These are phyloP conservation scores for Tachina lurida DNA, from an alignment of 2,888 invertebrate genomes.

Conservation along the genomic window DNA sequence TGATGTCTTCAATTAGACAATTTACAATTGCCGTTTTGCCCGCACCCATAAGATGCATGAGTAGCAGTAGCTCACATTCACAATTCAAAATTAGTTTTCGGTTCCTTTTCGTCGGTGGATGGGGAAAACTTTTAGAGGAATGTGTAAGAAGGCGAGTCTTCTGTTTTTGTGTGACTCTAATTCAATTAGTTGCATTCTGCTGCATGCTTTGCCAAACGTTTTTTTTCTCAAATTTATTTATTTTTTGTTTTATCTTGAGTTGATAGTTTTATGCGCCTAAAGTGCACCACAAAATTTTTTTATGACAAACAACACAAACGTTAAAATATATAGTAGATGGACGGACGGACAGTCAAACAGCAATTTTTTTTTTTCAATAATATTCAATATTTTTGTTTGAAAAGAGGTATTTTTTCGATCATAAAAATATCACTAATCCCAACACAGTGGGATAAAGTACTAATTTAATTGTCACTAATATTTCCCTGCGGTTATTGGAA, in stretches of 20 bases:
- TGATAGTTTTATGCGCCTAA: conserved; percentile 71
- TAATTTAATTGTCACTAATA: not conserved
- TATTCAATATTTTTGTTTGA: conserved; percentile 66
- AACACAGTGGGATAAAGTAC: conserved; percentile 41
- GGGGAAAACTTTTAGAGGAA: not conserved
- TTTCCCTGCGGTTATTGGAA: too few species aligned
- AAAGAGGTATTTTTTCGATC: conserved; percentile 61
- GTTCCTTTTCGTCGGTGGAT: conserved; percentile 10
- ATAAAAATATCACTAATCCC: conserved; percentile 44
- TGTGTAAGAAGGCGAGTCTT: conserved; percentile 22
- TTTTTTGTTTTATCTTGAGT: conserved; percentile 54
- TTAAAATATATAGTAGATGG: conserved; percentile 10
- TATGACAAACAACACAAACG: conserved; percentile 68
- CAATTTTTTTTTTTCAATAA: conserved; percentile 53
- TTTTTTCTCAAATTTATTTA: conserved; percentile 50
- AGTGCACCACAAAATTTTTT: conserved; percentile 69
- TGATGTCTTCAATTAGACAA: conserved; percentile 82
- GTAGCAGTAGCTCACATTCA: conserved; percentile 4
- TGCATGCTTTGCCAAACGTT: conserved; percentile 58
- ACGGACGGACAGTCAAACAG: conserved; percentile 27
- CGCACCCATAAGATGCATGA: not conserved
- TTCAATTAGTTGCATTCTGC: conserved; percentile 70
- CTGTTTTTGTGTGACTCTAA: conserved; percentile 61
- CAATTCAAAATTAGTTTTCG: conserved; percentile 16
- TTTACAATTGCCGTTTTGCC: conserved; percentile 36